A percentile compares a stretch with the other conserved stretches of the same genome.
Evolutionary conservation across 2,888 invertebrate genomes (phyloP).

Genomic region (Cataglyphis rosenhaueri): DNA sequence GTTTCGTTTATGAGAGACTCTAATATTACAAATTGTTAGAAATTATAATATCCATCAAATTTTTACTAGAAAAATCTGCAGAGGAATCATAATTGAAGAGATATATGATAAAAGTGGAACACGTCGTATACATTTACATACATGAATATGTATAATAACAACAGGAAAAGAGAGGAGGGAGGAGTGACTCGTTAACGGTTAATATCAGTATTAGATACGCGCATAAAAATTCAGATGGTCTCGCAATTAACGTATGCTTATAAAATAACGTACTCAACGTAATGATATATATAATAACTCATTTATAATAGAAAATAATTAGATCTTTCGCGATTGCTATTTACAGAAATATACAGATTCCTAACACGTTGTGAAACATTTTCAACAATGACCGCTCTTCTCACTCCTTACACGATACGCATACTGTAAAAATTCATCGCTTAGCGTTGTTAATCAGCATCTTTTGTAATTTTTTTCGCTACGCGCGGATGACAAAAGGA

Average conservation of each 20-base stretch:
- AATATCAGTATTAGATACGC: slow-evolving; percentile 27
- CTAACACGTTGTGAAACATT: slow-evolving; percentile 35
- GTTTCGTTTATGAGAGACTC: background rate
- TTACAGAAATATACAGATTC: slow-evolving; percentile 75
- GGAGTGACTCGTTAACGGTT: slow-evolving; percentile 14
- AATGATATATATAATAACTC: slow-evolving; percentile 60
- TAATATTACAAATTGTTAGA: background rate
- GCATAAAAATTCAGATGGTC: slow-evolving; percentile 22
- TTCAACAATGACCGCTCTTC: slow-evolving; percentile 34
- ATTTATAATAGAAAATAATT: slow-evolving; percentile 63
- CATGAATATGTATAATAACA: slow-evolving; percentile 10
- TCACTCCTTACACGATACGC: background rate
- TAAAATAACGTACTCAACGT: slow-evolving; percentile 72
- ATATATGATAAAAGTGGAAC: slow-evolving; percentile 1
- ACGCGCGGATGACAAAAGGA: background rate
- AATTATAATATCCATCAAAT: background rate
- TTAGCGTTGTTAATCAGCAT: background rate
- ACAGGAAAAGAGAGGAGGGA: background rate
- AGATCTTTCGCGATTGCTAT: slow-evolving; percentile 68
- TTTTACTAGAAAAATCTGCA: background rate
- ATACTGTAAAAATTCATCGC: slow-evolving; percentile 6
- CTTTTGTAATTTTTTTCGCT: slow-evolving; percentile 10
- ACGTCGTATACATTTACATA: background rate
- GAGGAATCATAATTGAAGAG: background rate
- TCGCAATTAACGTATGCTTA: slow-evolving; percentile 36